These are phyloP conservation scores for Austrofundulus limnaeus DNA, from an alignment of 2,113 vertebrate species.

Conservation along the genomic window DNA sequence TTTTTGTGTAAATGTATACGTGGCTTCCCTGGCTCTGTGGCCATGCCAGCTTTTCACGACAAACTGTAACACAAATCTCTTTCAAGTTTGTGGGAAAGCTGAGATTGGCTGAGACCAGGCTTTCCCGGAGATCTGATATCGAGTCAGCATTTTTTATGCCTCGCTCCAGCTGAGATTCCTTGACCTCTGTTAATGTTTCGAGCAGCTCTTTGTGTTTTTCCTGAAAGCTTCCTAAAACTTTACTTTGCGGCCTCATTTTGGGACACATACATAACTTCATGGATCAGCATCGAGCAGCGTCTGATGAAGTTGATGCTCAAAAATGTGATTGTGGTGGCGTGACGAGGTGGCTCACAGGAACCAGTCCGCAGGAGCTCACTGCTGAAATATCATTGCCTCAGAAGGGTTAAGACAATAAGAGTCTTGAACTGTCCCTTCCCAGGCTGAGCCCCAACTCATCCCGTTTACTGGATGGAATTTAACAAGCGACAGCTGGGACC, in stretches of 20 bases:
- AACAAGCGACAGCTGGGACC: slow-evolving; percentile 72
- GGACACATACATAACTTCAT: background rate
- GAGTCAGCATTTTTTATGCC: slow-evolving; percentile 14
- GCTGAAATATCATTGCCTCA: slow-evolving; percentile 14
- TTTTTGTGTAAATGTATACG: background rate
- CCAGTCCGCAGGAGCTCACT: background rate
- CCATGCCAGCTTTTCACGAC: slow-evolving; percentile 52
- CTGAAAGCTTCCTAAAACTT: background rate
- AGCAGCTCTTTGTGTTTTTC: background rate
- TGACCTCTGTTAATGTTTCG: slow-evolving; percentile 11
- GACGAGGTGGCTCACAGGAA: slow-evolving; percentile 39
- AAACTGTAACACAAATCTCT: slow-evolving; percentile 56
- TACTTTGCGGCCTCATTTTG: background rate
- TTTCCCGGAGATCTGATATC: slow-evolving; percentile 70
- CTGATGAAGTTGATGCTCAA: slow-evolving; percentile 3
- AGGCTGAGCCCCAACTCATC: slow-evolving; percentile 53
- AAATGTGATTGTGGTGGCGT: slow-evolving; percentile 1
- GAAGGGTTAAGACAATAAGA: slow-evolving; percentile 65
- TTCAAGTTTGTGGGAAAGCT: slow-evolving; percentile 78
- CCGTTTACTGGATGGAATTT: slow-evolving; percentile 71
- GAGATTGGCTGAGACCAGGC: slow-evolving; percentile 66
- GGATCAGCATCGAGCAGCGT: background rate
- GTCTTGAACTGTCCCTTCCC: slow-evolving; percentile 61
- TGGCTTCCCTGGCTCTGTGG: slow-evolving; percentile 21
- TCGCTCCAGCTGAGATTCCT: slow-evolving; percentile 25